A percentile compares a stretch with the other conserved stretches of the same genome.
Conservation (phyloP, 2,888 invertebrate species). For the Esperia sulphurella region DNA sequence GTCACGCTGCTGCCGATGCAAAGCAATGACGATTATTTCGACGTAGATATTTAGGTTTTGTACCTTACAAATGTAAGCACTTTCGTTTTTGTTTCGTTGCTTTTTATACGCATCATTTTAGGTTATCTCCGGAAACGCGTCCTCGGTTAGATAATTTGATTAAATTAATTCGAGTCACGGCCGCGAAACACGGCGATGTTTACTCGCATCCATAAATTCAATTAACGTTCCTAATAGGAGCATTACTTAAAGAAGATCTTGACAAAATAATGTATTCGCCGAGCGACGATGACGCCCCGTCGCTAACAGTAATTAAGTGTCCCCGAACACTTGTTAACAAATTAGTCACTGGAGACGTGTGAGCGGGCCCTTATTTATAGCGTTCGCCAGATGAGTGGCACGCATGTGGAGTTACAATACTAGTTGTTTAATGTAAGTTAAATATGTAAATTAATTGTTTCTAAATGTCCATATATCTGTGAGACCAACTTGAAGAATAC, state of each 20-base stretch:
- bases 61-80: too few species aligned
- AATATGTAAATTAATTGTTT: too few species aligned
- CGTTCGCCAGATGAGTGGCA: slow-evolving; percentile 16
- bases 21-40: too few species aligned
- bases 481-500: too few species aligned
- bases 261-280: slow-evolving; percentile 56
- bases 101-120: too few species aligned
- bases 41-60: too few species aligned
- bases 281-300: slow-evolving; percentile 63
- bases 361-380: slow-evolving; percentile 56
- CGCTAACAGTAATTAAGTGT: slow-evolving; percentile 63
- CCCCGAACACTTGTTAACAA: slow-evolving; percentile 70
- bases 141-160: not conserved
- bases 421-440: too few species aligned
- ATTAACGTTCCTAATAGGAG: slow-evolving; percentile 49
- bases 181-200: slow-evolving; percentile 12
- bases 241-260: slow-evolving; percentile 54
- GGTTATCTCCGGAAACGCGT: too few species aligned
- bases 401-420: not conserved
- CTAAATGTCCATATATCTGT: too few species aligned
- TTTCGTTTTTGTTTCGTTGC: too few species aligned
- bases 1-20: too few species aligned
- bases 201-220: slow-evolving; percentile 38
- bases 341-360: slow-evolving; percentile 64
- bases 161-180: slow-evolving; percentile 11